Evolutionary conservation across 2,888 invertebrate genomes (phyloP).

Genomic region (Oscheius onirici): DNA sequence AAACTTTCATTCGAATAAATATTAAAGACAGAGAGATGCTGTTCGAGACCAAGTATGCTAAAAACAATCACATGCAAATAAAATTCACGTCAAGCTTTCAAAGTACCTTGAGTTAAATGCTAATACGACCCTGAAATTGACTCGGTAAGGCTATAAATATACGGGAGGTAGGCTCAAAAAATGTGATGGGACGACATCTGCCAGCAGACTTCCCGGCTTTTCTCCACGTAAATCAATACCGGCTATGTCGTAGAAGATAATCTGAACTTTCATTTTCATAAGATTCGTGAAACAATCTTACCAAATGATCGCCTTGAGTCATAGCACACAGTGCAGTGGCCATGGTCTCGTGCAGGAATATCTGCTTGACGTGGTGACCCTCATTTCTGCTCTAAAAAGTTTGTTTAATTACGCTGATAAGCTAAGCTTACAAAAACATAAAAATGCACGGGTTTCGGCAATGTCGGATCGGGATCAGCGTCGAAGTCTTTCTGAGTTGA

Average conservation of each 20-base stretch:
- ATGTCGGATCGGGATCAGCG: constrained; percentile 35
- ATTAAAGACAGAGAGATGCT: not conserved
- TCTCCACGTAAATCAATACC: constrained; percentile 12
- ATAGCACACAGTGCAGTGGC: constrained; percentile 29
- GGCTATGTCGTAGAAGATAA: constrained; percentile 32
- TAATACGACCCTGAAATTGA: not conserved
- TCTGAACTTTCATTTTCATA: not conserved
- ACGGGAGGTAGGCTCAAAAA: constrained; percentile 30
- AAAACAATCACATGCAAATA: not conserved
- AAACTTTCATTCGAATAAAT: not conserved
- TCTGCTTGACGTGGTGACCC: constrained; percentile 30
- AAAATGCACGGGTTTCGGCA: constrained; percentile 38
- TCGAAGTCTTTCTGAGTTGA: constrained; percentile 25
- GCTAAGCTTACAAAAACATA: constrained; percentile 42
- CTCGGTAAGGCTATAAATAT: not conserved
- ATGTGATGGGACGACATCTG: constrained; percentile 28
- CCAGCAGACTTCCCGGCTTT: constrained; percentile 14
- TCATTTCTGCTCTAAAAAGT: constrained; percentile 26
- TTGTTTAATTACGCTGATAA: not conserved
- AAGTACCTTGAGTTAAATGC: not conserved
- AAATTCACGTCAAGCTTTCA: not conserved
- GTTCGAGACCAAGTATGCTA: not conserved
- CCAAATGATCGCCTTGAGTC: constrained; percentile 34
- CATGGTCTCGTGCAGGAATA: constrained; percentile 33
- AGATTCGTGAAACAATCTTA: not conserved